phyloP scores from a whole-genome alignment of 2,797 vertebrate species.

The Notolabrus celidotus region DNA sequence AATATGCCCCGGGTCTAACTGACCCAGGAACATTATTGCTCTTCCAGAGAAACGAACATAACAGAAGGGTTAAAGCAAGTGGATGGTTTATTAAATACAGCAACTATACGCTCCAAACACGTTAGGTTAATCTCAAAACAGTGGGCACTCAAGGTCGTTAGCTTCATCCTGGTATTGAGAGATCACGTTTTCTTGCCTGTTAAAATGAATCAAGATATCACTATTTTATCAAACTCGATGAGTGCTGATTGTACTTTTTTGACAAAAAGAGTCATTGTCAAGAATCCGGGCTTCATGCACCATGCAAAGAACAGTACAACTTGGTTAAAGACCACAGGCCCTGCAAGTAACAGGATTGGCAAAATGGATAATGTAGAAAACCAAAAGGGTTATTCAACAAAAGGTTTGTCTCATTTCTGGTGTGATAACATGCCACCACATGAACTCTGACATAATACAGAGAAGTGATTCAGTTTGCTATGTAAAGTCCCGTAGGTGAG shows the following conservation, averaged over 20 bases:
- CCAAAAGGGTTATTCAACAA: not conserved
- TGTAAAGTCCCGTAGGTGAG: constrained; percentile 1
- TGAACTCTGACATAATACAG: constrained; percentile 5
- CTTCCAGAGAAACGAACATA: no score
- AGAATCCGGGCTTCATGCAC: constrained; percentile 17
- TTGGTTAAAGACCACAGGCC: constrained; percentile 26
- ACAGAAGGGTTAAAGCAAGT: no score
- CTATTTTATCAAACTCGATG: not conserved
- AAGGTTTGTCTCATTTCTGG: constrained; percentile 11
- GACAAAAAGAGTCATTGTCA: constrained; percentile 29
- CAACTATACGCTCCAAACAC: not conserved
- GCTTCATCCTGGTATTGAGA: no score
- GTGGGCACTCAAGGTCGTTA: no score
- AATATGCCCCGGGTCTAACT: no score
- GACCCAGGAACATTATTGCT: no score
- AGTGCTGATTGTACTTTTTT: not conserved
- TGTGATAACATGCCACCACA: constrained; percentile 21
- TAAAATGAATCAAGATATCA: not conserved
- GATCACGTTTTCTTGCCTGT: no score
- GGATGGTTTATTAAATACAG: no score
- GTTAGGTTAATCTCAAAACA: not conserved
- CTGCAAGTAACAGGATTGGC: not conserved
- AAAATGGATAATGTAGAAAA: constrained; percentile 22
- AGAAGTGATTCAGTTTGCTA: constrained; percentile 15
- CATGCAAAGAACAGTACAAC: constrained; percentile 21